phyloP scores from a whole-genome alignment of 2,113 vertebrate species.

The Pachycephala philippinensis region DNA sequence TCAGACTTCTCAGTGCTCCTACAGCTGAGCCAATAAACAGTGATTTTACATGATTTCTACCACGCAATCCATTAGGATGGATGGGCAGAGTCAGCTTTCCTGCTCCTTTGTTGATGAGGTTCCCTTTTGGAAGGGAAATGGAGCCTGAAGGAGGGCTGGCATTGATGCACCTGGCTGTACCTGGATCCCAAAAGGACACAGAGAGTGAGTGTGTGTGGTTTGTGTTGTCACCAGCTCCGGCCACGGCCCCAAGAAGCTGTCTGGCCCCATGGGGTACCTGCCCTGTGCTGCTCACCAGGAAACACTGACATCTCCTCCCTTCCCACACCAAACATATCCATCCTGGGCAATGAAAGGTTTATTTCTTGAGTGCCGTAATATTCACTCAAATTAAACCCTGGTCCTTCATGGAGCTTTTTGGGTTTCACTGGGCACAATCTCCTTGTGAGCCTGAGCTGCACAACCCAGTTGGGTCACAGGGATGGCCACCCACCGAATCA shows the following conservation, averaged over 20 bases:
- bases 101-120: neutral
- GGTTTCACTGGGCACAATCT: neutral
- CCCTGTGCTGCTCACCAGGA: neutral
- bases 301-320: fast-evolving
- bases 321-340: fast-evolving
- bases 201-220: fast-evolving
- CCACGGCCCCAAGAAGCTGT: fast-evolving
- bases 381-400: fast-evolving
- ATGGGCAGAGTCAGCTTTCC: fast-evolving
- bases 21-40: fast-evolving
- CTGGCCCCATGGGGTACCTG: fast-evolving
- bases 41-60: neutral
- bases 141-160: fast-evolving
- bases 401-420: neutral
- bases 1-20: neutral
- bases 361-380: fast-evolving
- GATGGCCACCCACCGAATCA: neutral
- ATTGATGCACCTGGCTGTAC: fast-evolving
- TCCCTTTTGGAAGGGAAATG: fast-evolving
- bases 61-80: fast-evolving
- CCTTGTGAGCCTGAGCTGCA: fast-evolving
- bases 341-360: neutral
- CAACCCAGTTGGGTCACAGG: fast-evolving
- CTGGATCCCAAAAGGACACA: fast-evolving
- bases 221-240: fast-evolving